Evolutionary conservation across 2,888 invertebrate species (phyloP), one percentile per base, ranked within the genome.

Genomic region (Spisula solida): DNA sequence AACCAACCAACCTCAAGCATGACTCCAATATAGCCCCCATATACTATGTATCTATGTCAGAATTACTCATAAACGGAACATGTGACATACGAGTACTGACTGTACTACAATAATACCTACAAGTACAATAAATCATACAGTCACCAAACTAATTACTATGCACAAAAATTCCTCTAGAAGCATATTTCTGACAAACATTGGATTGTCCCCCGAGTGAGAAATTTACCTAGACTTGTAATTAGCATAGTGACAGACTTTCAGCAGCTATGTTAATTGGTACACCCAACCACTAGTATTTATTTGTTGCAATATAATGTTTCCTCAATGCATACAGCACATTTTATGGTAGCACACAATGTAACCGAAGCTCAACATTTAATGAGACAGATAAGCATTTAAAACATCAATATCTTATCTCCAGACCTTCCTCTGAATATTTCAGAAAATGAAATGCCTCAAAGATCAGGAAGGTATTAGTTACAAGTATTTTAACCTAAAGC

Each of bases 211-310:
- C 0, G 18, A n/a, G 60, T 66, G 60, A 66, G 60, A 66, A 20
- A 25, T 25, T 66, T 66, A 25, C n/a, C 60, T 66, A 25, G 60
- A 66, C 41, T 41, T 2, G 41, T 41, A 41, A 25, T 66, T 66
- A 66, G 60, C 25, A 66, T 25, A 10, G 60, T 66, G 60, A 66
- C 60, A 66, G 60, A 12, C 60, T n/a, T 66, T 8, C 25, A 25
- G n/a, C 25, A 66, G 12, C 25, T 66, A 66, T 25, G 60, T 66
- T 66, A 66, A 66, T 66, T 66, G 60, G 60, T n/a, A 66, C n/a
- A 66, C 5, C 60, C 60, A 25, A 25, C n/a, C n/a, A 25, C 60
- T 51, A 51, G 51, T 51, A 51, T 51, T 51, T 51, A 51, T 51
- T 51, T 16, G 16, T 41, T 51, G 51, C 51, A 8, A 16, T 51